A percentile compares a stretch with the other conserved stretches of the same genome.
Conservation (phyloP, 2,888 invertebrate genomes). For the Drosophila paramelanica region DNA sequence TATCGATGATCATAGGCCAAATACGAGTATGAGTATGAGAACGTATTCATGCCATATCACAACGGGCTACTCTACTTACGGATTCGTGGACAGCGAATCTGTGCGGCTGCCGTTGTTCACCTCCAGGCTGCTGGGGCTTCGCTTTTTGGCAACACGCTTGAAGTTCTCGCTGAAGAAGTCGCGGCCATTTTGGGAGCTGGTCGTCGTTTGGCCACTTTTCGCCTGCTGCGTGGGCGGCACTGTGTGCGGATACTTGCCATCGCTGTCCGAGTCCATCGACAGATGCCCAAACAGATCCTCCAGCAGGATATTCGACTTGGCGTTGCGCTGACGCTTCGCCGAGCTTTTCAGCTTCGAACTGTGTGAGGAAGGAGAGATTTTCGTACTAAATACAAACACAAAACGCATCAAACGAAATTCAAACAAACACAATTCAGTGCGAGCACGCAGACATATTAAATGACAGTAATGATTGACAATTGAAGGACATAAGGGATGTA, state of each 20-base stretch:
- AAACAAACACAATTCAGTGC: neutral
- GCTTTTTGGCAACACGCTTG: conserved; percentile 35
- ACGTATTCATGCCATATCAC: conserved; percentile 26
- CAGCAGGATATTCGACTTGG: conserved; percentile 82
- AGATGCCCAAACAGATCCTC: conserved; percentile 85
- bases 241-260: conserved; percentile 83
- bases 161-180: conserved; percentile 74
- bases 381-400: conserved; percentile 15
- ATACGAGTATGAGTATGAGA: conserved; percentile 29
- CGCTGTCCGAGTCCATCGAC: conserved; percentile 84
- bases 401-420: neutral
- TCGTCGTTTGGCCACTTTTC: conserved; percentile 66
- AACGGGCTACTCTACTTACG: conserved; percentile 71
- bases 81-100: conserved; percentile 82
- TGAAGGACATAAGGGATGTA: neutral
- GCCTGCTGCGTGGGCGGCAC: conserved; percentile 77
- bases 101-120: conserved; percentile 82
- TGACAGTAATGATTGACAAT: neutral
- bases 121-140: conserved; percentile 69
- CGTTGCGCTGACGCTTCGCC: conserved; percentile 80
- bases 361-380: conserved; percentile 22
- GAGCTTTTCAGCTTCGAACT: conserved; percentile 85
- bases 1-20: conserved; percentile 21
- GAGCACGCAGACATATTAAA: neutral
- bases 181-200: conserved; percentile 71